Evolutionary conservation across 2,797 vertebrate species (phyloP), one percentile per base, ranked within the genome.

Genomic region (Sarcophilus harrisii): DNA sequence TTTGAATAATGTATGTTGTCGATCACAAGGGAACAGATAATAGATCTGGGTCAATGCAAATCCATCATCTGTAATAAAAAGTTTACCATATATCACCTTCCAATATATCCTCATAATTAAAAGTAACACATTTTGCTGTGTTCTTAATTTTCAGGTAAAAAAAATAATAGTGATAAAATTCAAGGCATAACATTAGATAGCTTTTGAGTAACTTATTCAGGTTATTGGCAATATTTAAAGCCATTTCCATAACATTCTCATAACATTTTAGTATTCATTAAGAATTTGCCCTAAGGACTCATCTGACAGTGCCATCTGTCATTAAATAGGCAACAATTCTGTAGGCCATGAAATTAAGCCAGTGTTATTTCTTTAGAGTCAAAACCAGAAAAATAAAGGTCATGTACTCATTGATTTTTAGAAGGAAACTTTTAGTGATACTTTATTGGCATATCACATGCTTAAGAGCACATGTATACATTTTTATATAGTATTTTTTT

Each of bases 1-100:
- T 58, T 16, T 38, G 14, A n/a, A 93, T 94, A 90, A 91, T 91
- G n/a, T 27, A 81, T 90, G 30, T 10, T 58, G 89, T 45, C 90
- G 38, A 89, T 94, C 49, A 91, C 30, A 24, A n/a, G 0, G 58
- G 18, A 94, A 92, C 57, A 90, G 52, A 95, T 95, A 96, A 90
- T 91, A 93, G 57, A 29, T 18, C 59, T n/a, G 30, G 32, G 54
- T 93, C 57, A 91, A 29, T 94, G 32, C 14, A 91, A 27, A 93
- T 91, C 91, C 10, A 32, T 95, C 38, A 93, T 10, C 18, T 93
- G 14, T 57, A 94, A 92, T 94, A 93, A 62, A 14, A 1, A 49
- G 2, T 90, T 91, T 90, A 95, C 90, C 92, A 58, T 30, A 90
- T 29, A 73, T 94, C 38, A 45, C 94, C 94, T 73, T 91, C 93